Conservation (phyloP, 2,888 invertebrate species). For the Phengaris alcon region DNA sequence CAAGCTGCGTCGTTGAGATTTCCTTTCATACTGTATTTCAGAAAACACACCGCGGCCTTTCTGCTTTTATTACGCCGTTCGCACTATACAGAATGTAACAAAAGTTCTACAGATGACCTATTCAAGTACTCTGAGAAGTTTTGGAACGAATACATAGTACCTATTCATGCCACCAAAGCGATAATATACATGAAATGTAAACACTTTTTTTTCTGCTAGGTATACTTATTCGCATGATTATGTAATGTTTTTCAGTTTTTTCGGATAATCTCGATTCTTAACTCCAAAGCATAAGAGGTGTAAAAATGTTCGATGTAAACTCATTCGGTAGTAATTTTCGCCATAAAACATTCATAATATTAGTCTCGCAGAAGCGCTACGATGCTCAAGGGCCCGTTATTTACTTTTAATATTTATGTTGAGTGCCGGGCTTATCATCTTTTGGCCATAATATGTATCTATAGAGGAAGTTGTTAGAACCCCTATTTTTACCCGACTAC, state of each 20-base stretch:
- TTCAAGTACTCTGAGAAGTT: neutral
- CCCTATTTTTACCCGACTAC: neutral
- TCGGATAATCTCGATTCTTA: neutral
- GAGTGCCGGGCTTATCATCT: conserved; percentile 7
- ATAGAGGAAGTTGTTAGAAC: neutral
- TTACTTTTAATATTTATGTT: conserved; percentile 20
- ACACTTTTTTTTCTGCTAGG: too few relatives aligned
- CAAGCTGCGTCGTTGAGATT: conserved; percentile 2
- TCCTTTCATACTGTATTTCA: conserved; percentile 13
- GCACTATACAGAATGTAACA: neutral
- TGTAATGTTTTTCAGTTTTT: neutral
- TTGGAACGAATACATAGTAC: neutral
- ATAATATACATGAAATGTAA: too few relatives aligned
- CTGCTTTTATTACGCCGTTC: conserved; percentile 1
- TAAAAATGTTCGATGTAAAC: conserved; percentile 9
- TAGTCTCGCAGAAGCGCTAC: neutral
- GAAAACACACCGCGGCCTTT: neutral
- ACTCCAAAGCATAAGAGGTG: neutral
- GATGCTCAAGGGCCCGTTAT: conserved; percentile 5
- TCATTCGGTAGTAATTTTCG: conserved; percentile 13
- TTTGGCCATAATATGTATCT: neutral
- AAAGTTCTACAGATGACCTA: neutral
- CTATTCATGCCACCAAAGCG: neutral
- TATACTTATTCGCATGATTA: too few relatives aligned
- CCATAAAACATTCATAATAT: conserved; percentile 12